A percentile compares a stretch with the other conserved stretches of the same genome.
phyloP scores from a whole-genome alignment of 1,140 invertebrate genomes.

The Atta texana region DNA sequence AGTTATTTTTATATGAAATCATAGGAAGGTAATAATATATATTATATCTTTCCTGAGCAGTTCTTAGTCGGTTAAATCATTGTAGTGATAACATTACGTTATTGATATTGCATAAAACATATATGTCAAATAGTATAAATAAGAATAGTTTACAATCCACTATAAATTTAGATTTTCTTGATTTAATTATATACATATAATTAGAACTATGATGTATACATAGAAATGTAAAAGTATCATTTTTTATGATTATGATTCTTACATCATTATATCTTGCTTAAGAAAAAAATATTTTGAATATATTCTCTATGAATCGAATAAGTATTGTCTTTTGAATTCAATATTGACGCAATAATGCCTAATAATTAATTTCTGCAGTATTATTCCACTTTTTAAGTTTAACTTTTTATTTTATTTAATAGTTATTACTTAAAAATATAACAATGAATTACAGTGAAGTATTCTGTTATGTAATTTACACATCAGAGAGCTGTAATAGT shows the following conservation, averaged over 20 bases:
- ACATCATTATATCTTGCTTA: conserved; percentile 34
- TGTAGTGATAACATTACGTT: conserved; percentile 39
- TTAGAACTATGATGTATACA: background rate
- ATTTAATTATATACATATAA: conserved; percentile 8
- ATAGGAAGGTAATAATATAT: conserved; percentile 68
- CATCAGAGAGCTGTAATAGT: conserved; percentile 3
- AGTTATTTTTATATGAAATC: conserved; percentile 78
- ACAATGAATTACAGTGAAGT: conserved; percentile 8
- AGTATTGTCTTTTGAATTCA: conserved; percentile 1
- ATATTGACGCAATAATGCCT: background rate
- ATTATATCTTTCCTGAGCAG: conserved; percentile 66
- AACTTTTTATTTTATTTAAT: conserved; percentile 35
- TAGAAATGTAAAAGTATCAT: conserved; percentile 22
- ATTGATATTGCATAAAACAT: conserved; percentile 5
- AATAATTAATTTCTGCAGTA: conserved; percentile 21
- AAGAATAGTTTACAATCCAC: background rate
- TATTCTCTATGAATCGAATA: conserved; percentile 7
- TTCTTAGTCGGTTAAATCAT: conserved; percentile 54
- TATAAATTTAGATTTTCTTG: conserved; percentile 37
- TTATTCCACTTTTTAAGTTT: conserved; percentile 33
- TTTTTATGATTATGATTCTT: conserved; percentile 1
- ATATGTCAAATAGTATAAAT: conserved; percentile 1
- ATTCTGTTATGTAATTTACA: conserved; percentile 65
- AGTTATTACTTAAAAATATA: conserved; percentile 20
- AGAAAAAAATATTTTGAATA: conserved; percentile 24